Percentiles rank a stretch among this genome's conserved stretches.
These are phyloP conservation scores for Beroe forskalii DNA, from an alignment of 37 sponge, comb jelly and placozoan species.

Conservation along the genomic window DNA sequence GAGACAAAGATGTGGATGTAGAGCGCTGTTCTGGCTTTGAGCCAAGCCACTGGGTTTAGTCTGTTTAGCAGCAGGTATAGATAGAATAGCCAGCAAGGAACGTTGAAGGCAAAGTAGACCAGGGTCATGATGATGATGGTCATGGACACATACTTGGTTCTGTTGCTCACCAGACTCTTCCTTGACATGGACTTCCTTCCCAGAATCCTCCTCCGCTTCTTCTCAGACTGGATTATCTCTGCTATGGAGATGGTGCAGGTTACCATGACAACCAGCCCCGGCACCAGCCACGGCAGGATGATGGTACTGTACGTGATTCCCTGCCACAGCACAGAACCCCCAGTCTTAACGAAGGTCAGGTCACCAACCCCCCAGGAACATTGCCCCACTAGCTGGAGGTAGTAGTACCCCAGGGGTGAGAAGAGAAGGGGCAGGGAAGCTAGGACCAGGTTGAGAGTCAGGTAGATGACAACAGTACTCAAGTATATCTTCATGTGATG, in stretches of 20 bases:
- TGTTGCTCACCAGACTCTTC: neutral
- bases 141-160: neutral
- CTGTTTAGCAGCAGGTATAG: neutral
- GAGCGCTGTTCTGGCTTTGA: neutral
- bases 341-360: neutral
- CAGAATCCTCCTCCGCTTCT: neutral
- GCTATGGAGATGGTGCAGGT: neutral
- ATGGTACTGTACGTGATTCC: conserved; percentile 31
- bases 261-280: conserved; percentile 7
- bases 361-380: conserved; percentile 16
- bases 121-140: conserved; percentile 26
- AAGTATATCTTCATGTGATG: neutral
- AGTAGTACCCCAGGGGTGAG: neutral
- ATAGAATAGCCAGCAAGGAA: conserved; percentile 27
- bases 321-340: neutral
- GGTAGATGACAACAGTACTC: neutral
- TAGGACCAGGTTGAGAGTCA: neutral
- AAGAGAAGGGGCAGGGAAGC: neutral
- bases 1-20: conserved; percentile 55
- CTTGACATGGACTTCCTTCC: neutral
- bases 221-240: neutral
- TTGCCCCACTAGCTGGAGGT: neutral
- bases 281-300: conserved; percentile 38
- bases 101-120: neutral
- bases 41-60: conserved; percentile 18